phyloP scores from a whole-genome alignment of 2,797 vertebrate genomes.

The Serranus cabrilla region DNA sequence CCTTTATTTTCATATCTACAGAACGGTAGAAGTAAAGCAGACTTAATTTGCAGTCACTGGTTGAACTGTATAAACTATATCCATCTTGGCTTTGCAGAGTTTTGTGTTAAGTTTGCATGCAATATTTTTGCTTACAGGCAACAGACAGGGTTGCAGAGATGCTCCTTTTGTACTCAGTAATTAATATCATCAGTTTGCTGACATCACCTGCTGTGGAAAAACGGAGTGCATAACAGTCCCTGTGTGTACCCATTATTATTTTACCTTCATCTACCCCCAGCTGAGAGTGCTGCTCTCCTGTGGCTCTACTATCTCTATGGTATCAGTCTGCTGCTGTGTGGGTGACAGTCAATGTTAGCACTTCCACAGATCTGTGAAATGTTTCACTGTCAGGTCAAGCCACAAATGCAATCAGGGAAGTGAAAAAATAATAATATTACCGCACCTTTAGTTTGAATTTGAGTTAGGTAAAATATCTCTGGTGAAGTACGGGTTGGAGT shows the following conservation, averaged over 20 bases:
- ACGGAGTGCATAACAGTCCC: constrained; percentile 63
- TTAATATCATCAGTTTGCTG: constrained; percentile 59
- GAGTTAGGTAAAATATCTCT: neutral
- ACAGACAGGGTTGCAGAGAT: constrained; percentile 7
- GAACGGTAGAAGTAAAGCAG: neutral
- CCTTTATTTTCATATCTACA: neutral
- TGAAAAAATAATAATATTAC: too few relatives aligned
- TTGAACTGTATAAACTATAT: neutral
- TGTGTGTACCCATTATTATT: constrained; percentile 70
- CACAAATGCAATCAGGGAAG: neutral
- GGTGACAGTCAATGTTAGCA: constrained; percentile 35
- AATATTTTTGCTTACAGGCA: neutral
- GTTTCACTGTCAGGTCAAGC: neutral
- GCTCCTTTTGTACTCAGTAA: constrained; percentile 36
- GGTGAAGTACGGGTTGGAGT: neutral
- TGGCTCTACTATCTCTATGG: constrained; percentile 64
- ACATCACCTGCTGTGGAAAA: constrained; percentile 72
- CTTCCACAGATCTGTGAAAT: constrained; percentile 23
- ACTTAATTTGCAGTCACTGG: neutral
- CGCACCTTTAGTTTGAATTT: neutral
- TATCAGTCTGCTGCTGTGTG: constrained; percentile 43
- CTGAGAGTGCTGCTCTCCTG: constrained; percentile 60
- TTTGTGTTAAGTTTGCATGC: neutral
- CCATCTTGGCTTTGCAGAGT: constrained; percentile 1
- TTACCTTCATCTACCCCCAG: constrained; percentile 57